Percentiles rank a stretch among this genome's conserved stretches.
Evolutionary conservation across 2,113 vertebrate genomes (phyloP).

Genomic region (Grus americana): DNA sequence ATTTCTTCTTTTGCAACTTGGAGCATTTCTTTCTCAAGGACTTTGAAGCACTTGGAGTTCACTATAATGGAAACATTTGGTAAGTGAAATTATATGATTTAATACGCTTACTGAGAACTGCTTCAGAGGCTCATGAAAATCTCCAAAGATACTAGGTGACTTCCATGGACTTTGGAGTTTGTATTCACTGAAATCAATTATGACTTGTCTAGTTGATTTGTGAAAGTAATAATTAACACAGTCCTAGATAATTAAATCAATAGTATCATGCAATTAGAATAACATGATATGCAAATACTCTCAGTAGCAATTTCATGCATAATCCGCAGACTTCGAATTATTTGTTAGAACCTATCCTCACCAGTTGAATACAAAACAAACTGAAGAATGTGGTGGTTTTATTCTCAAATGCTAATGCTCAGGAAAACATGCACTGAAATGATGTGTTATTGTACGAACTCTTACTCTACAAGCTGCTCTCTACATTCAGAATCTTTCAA

Average conservation of each 20-base stretch:
- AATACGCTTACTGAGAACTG: background rate
- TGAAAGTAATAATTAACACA: slow-evolving; percentile 27
- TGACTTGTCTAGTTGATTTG: background rate
- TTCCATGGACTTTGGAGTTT: background rate
- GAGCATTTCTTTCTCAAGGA: background rate
- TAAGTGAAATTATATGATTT: background rate
- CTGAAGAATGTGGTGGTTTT: rapidly evolving
- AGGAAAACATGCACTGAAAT: rapidly evolving
- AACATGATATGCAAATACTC: slow-evolving; percentile 21
- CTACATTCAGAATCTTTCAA: background rate
- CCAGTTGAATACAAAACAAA: background rate
- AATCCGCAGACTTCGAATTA: background rate
- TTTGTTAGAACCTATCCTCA: background rate
- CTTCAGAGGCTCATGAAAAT: background rate
- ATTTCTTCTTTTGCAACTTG: background rate
- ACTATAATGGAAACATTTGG: background rate
- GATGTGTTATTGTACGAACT: background rate
- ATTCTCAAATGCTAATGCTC: background rate
- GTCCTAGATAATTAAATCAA: background rate
- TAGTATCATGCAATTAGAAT: slow-evolving; percentile 18
- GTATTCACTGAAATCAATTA: slow-evolving; percentile 7
- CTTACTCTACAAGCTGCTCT: background rate
- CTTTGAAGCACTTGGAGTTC: background rate
- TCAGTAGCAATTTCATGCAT: background rate
- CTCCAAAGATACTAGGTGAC: background rate